Percentiles rank a stretch among this genome's conserved stretches.
Evolutionary conservation across 2,113 vertebrate genomes (phyloP).

Genomic region (Turnix velox): DNA sequence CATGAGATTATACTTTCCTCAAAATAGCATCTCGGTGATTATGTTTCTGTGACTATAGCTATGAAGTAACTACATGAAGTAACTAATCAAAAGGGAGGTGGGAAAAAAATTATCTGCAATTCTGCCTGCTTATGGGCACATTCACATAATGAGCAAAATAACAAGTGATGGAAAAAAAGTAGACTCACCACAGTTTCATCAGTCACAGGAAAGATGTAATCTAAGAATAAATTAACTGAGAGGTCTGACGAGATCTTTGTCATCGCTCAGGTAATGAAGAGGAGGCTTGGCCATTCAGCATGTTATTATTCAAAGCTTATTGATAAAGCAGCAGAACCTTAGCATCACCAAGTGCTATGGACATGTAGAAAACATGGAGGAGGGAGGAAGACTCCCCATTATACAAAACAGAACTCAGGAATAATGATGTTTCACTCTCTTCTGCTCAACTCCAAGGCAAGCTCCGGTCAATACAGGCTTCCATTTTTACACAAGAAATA

Average conservation of each 20-base stretch:
- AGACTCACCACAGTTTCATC: not conserved
- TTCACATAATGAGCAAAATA: not conserved
- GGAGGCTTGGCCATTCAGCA: not conserved
- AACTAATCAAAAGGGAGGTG: not conserved
- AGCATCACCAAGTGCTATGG: not conserved
- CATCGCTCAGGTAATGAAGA: not conserved
- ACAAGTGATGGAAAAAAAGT: not conserved
- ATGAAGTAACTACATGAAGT: not conserved
- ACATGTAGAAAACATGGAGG: rapidly evolving
- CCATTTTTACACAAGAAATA: slow-evolving; percentile 28
- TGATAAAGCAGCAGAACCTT: not conserved
- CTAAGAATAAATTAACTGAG: not conserved
- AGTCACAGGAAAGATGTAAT: not conserved
- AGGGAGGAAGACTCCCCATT: not conserved
- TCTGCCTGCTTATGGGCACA: not conserved
- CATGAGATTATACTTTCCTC: not conserved
- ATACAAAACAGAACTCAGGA: not conserved
- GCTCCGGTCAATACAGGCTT: not conserved
- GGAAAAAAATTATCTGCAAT: not conserved
- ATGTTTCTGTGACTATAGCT: not conserved
- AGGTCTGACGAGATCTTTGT: not conserved
- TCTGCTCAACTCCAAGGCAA: not conserved
- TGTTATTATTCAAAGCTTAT: not conserved
- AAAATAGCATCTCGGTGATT: not conserved
- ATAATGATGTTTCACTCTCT: not conserved